These are phyloP conservation scores for Gryon sp. DNA, from an alignment of 1,140 invertebrate species.

Conservation along the genomic window DNA sequence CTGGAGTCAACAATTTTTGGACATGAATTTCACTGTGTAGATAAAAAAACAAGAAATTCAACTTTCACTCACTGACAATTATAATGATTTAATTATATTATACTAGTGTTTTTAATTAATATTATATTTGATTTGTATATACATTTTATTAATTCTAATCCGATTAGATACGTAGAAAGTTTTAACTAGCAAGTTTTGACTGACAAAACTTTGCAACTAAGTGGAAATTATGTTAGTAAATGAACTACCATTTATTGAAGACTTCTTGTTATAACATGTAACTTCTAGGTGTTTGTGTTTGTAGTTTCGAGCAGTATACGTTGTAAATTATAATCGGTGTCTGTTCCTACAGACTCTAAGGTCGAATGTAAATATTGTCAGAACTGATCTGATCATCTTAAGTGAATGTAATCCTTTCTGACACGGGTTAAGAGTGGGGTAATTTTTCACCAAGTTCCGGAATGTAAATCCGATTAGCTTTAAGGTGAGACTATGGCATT, in stretches of 20 bases:
- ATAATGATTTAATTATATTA: too few species aligned
- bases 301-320: neutral
- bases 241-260: slow-evolving; percentile 18
- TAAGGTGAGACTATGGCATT: slow-evolving; percentile 20
- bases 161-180: slow-evolving; percentile 24
- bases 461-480: slow-evolving; percentile 40
- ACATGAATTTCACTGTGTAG: neutral
- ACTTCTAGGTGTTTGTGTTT: slow-evolving; percentile 21
- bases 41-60: too few species aligned
- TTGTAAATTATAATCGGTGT: slow-evolving; percentile 34
- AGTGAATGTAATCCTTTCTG: slow-evolving; percentile 44
- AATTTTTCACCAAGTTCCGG: slow-evolving; percentile 25
- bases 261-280: slow-evolving; percentile 25
- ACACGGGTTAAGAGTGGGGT: slow-evolving; percentile 26
- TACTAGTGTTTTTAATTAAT: too few species aligned
- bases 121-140: slow-evolving; percentile 46
- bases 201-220: slow-evolving; percentile 11
- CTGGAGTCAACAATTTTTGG: slow-evolving; percentile 20
- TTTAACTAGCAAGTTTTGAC: slow-evolving; percentile 17
- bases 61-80: too few species aligned
- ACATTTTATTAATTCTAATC: slow-evolving; percentile 45
- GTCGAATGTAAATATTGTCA: slow-evolving; percentile 47
- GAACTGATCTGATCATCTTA: slow-evolving; percentile 39
- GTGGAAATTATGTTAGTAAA: slow-evolving; percentile 29
- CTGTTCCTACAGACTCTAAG: neutral